A percentile compares a stretch with the other conserved stretches of the same genome.
Evolutionary conservation across 2,113 vertebrate species (phyloP).

Genomic region (Heterocephalus glaber): DNA sequence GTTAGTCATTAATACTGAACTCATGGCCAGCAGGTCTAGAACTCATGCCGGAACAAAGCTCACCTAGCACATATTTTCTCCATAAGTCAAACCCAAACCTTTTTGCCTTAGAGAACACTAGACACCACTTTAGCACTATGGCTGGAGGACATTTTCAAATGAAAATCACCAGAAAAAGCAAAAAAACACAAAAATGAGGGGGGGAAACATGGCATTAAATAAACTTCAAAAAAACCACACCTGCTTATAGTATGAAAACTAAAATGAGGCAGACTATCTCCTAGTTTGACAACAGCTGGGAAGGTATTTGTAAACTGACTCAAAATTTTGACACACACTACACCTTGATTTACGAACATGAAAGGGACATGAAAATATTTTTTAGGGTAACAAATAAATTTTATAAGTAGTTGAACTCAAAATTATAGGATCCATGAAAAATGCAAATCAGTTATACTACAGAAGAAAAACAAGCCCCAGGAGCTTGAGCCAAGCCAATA

Average conservation of each 20-base stretch:
- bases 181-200: not conserved
- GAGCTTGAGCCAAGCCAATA: not conserved
- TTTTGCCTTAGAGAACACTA: not conserved
- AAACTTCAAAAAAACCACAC: not conserved
- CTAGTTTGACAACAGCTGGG: not conserved
- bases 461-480: not conserved
- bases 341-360: not conserved
- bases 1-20: not conserved
- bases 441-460: not conserved
- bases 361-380: not conserved
- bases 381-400: constrained; percentile 32
- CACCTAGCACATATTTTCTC: not conserved
- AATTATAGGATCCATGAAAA: not conserved
- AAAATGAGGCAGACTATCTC: not conserved
- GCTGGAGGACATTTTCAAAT: not conserved
- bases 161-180: not conserved
- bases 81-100: not conserved
- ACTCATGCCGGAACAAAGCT: not conserved
- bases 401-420: not conserved
- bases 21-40: not conserved
- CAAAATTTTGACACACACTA: not conserved
- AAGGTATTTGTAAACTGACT: not conserved
- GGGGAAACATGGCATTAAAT: not conserved
- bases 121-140: not conserved
- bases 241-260: not conserved